A percentile compares a stretch with the other conserved stretches of the same genome.
These are phyloP conservation scores for Eupeodes luniger DNA, from an alignment of 2,888 invertebrate genomes.

Conservation along the genomic window DNA sequence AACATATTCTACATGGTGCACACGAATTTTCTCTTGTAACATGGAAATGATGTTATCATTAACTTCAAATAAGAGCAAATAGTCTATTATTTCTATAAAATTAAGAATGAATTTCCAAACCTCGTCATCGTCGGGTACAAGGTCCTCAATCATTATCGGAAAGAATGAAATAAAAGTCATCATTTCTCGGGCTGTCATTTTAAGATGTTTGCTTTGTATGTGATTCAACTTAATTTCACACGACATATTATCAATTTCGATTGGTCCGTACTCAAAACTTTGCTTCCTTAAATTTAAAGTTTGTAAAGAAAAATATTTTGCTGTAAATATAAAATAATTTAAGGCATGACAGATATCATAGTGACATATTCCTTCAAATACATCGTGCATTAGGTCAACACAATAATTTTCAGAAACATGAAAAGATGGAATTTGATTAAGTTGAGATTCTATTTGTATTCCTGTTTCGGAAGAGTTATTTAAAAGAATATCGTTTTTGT, in stretches of 20 bases:
- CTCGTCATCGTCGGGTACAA: constrained; percentile 76
- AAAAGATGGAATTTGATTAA: constrained; percentile 53
- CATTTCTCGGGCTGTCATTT: constrained; percentile 45
- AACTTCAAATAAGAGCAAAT: no score
- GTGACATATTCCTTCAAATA: constrained; percentile 76
- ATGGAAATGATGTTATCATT: background rate
- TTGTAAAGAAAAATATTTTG: constrained; percentile 75
- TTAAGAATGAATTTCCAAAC: constrained; percentile 65
- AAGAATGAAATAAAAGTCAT: constrained; percentile 75
- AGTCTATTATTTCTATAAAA: no score
- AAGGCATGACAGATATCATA: constrained; percentile 76
- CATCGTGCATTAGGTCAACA: constrained; percentile 76
- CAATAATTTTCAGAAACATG: constrained; percentile 73
- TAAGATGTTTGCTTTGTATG: constrained; percentile 53
- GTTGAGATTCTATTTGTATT: constrained; percentile 76
- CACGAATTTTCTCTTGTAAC: no score
- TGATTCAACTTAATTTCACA: constrained; percentile 66
- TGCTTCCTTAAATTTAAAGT: constrained; percentile 76
- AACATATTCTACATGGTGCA: no score
- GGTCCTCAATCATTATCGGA: constrained; percentile 77
- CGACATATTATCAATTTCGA: constrained; percentile 76
- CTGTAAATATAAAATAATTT: constrained; percentile 63
- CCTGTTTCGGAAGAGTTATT: constrained; percentile 68
- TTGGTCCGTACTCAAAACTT: constrained; percentile 77
- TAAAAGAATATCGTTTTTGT: constrained; percentile 60